Percentiles rank a stretch among this genome's conserved stretches.
Evolutionary conservation across 1,140 invertebrate genomes (phyloP).

Genomic region (Prorops nasuta): DNA sequence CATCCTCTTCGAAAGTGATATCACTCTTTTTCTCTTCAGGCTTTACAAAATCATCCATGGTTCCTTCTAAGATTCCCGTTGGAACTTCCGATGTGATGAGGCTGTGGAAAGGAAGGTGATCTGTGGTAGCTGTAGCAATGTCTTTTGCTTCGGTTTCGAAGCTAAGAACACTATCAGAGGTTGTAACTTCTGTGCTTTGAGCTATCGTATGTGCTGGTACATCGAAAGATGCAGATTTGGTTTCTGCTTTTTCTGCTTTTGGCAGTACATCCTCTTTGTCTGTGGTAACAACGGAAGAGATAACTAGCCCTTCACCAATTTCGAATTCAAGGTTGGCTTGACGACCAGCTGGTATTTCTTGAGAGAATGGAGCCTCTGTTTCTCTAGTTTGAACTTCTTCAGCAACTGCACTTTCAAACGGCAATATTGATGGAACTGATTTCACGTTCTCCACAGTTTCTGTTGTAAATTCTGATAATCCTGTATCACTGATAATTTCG

Average conservation of each 20-base stretch:
- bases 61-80: conserved; percentile 40
- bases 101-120: conserved; percentile 50
- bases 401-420: conserved; percentile 50
- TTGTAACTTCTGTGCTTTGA: conserved; percentile 46
- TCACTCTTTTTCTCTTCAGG: conserved; percentile 51
- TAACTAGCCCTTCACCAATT: conserved; percentile 50
- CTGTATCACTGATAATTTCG: conserved; percentile 50
- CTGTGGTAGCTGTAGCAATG: conserved; percentile 42
- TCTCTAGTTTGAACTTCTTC: conserved; percentile 55
- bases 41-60: conserved; percentile 44
- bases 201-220: conserved; percentile 48
- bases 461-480: conserved; percentile 40
- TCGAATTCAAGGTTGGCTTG: conserved; percentile 53
- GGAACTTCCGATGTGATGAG: conserved; percentile 51
- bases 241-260: conserved; percentile 37
- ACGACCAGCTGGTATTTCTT: conserved; percentile 42
- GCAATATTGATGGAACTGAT: conserved; percentile 49
- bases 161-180: conserved; percentile 40
- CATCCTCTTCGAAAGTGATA: conserved; percentile 47
- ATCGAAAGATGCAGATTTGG: conserved; percentile 47
- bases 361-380: conserved; percentile 55
- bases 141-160: conserved; percentile 33
- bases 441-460: conserved; percentile 39
- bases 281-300: conserved; percentile 55
- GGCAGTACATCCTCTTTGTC: conserved; percentile 55